phyloP scores from a whole-genome alignment of 2,888 invertebrate species.

The Euzetes globulus region DNA sequence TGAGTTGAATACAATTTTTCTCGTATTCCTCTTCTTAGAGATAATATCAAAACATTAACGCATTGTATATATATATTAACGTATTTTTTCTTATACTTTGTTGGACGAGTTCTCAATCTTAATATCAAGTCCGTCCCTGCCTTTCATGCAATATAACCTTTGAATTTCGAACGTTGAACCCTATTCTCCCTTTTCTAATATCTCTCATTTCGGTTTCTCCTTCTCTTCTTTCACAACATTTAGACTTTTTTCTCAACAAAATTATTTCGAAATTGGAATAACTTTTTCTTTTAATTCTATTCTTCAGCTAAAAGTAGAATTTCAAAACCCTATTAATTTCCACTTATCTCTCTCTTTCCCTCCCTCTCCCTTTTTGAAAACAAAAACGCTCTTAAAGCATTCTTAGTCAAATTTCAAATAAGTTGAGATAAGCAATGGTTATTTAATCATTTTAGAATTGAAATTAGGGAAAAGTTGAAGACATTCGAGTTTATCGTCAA shows the following conservation, averaged over 20 bases:
- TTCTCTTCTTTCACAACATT: neutral
- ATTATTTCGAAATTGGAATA: neutral
- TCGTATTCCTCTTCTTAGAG: neutral
- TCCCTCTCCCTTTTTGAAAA: too few relatives aligned
- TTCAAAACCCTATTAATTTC: too few relatives aligned
- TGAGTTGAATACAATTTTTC: neutral
- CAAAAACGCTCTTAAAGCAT: too few relatives aligned
- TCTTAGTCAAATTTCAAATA: too few relatives aligned
- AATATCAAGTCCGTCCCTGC: neutral
- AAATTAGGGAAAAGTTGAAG: too few relatives aligned
- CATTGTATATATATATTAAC: constrained; percentile 7
- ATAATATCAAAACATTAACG: constrained; percentile 14
- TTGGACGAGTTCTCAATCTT: constrained; percentile 21
- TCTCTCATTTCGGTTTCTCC: neutral
- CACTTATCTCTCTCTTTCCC: too few relatives aligned
- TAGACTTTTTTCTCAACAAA: neutral
- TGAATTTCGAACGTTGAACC: constrained; percentile 23
- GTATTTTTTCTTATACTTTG: constrained; percentile 2
- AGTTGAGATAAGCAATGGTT: too few relatives aligned
- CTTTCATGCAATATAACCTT: neutral
- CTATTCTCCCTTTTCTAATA: neutral
- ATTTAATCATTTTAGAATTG: too few relatives aligned
- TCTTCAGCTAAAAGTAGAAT: too few relatives aligned
- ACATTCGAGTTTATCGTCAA: too few relatives aligned
- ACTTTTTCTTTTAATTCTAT: too few relatives aligned